phyloP scores from a whole-genome alignment of 1,140 invertebrate species.

The Drosophila willistoni region DNA sequence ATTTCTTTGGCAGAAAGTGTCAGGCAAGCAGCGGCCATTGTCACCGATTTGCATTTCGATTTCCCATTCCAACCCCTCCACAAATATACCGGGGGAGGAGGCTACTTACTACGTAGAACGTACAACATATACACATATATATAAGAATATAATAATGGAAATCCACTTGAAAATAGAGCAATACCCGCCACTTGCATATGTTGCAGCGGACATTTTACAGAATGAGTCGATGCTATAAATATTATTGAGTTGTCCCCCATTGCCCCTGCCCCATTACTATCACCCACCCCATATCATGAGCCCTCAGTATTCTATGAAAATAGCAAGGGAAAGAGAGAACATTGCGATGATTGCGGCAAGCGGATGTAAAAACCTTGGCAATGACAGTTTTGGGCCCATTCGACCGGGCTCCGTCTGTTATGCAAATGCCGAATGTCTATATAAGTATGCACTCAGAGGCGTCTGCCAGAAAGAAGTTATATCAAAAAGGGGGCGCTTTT shows the following conservation, averaged over 20 bases:
- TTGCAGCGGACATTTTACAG: slow-evolving; percentile 70
- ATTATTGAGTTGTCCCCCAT: slow-evolving; percentile 65
- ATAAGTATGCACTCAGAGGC: slow-evolving; percentile 26
- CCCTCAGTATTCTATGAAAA: slow-evolving; percentile 28
- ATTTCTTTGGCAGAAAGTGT: slow-evolving; percentile 65
- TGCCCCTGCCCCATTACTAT: not conserved
- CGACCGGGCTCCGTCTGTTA: slow-evolving; percentile 63
- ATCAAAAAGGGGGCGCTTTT: too few relatives aligned
- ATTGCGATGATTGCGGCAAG: slow-evolving; percentile 75
- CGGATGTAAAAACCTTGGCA: slow-evolving; percentile 79
- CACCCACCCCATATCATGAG: slow-evolving; percentile 16
- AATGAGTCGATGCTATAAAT: slow-evolving; percentile 77
- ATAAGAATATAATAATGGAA: slow-evolving; percentile 55
- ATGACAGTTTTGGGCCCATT: slow-evolving; percentile 67
- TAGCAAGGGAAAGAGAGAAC: slow-evolving; percentile 5
- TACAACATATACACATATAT: not conserved
- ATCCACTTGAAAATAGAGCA: slow-evolving; percentile 77
- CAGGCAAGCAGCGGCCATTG: slow-evolving; percentile 39
- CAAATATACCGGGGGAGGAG: not conserved
- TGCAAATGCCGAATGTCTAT: slow-evolving; percentile 61
- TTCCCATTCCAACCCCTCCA: not conserved
- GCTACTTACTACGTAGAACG: slow-evolving; percentile 43
- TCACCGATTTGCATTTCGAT: slow-evolving; percentile 48
- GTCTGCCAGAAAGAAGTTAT: not conserved
- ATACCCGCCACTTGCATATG: slow-evolving; percentile 80